Base-by-base conservation (phyloP, 2,888 invertebrate species). In the Candidula unifasciata region DNA sequence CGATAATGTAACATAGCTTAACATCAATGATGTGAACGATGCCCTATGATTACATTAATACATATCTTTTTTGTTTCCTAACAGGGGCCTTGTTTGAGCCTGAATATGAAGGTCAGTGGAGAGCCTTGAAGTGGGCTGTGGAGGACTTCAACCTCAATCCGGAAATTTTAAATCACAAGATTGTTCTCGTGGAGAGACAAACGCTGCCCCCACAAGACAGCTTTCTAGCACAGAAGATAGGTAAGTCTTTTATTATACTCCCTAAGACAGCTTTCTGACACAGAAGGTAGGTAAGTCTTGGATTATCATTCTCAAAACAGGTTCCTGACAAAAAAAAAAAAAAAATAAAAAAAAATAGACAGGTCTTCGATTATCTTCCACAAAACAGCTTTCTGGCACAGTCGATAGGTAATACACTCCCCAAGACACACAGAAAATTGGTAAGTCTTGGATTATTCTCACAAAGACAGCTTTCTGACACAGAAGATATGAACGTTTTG, bases 261-360 rank as follows among this genome's bases (percentile, higher is more conserved):
- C 97, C 0, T 97, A 97, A 92, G 98, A 98, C 94, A 98, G 97
- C 94, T 98, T 98, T 93, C 97, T 97, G 93, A 97, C 98, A 80
- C 97, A 97, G 30, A 97, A 97, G 95, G 95, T 97, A 95, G 97
- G 98, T 98, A 94, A 94, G 94, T 78, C n/a, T 44, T 44, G 13
- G 6, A 6, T 44, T n/a, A n/a, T n/a, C n/a, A 96, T 78, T 96
- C 97, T 0, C 97, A 97, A 92, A 98, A 98, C 94, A 98, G 97
- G 94, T 98, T 98, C 93, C 97, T 97, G 93, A 97, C 98, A 80
- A 97, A 97, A 30, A n/a, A n/a, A n/a, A n/a, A n/a, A n/a, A n/a
- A n/a, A n/a, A n/a, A n/a, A n/a, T n/a, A n/a, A 24, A n/a, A 64
- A n/a, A 97, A 97, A 95, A 95, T 97, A 95, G 97, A 98, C 98